Evolutionary conservation across 2,888 invertebrate species (phyloP), one percentile per base, ranked within the genome.

Genomic region (Byasa hedistus): DNA sequence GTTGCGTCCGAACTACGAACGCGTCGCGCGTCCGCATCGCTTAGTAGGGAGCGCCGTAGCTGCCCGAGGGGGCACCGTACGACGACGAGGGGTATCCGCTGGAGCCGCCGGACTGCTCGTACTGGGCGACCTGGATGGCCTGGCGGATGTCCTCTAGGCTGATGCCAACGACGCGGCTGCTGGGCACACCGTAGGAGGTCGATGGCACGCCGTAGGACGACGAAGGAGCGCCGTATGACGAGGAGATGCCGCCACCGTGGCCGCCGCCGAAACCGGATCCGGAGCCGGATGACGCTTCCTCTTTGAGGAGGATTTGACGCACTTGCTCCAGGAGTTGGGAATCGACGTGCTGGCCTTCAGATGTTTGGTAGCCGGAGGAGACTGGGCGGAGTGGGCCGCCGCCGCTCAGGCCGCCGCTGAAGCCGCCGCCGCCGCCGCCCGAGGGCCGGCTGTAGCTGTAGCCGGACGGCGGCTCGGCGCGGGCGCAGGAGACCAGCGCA

Each of bases 71-170:
- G 70, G 92, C 86, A 69, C 93, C 92, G 82, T 93, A 93, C 61
- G 92, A 92, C 60, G 92, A 85, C 70, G 93, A 93, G 24, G 86
- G 83, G 82, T 85, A 84, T 65, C 86, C 85, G 56, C 88, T 86
- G 66, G 80, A 77, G 57, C 81, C 80, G 68, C 75, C 93, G 89
- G 84, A 91, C 89, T 96, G 96, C 75, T 95, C 93, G 93, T 95
- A 96, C 80, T 97, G 96, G 56, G 97, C 97, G 71, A 97, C 96
- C 85, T 97, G 96, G 88, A 97, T 95, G 75, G 96, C 96, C 78
- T 96, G 96, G 79, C 96, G 95, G 79, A 96, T 95, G 71, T 96
- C 96, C 78, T 96, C 97, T 71, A 97, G 94, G 87, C 96, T 95
- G 86, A 97, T 95, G 73, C 96, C 97, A 74, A 96, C 96, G 65